A percentile compares a stretch with the other conserved stretches of the same genome.
These are phyloP conservation scores for Zaprionus gabonicus DNA, from an alignment of 1,140 invertebrate genomes.

Conservation along the genomic window DNA sequence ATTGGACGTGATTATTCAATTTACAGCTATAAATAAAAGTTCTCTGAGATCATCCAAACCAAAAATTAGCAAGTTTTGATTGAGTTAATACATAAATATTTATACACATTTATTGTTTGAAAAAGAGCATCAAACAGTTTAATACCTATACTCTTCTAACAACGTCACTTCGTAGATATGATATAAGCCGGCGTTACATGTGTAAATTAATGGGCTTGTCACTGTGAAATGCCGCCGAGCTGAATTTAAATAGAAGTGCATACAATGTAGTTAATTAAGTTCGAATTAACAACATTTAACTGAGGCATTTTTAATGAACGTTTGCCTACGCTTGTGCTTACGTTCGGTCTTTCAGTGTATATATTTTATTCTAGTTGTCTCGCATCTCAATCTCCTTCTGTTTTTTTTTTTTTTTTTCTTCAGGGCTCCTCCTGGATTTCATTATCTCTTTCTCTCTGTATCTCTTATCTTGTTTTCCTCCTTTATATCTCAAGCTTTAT, in stretches of 20 bases:
- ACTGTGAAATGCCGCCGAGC: background rate
- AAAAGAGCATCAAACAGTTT: background rate
- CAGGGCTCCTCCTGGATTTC: too few relatives aligned
- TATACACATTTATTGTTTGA: background rate
- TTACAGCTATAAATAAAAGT: slow-evolving; percentile 21
- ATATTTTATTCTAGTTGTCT: too few relatives aligned
- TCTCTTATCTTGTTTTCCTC: too few relatives aligned
- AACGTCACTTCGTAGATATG: background rate
- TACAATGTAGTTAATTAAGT: slow-evolving; percentile 1
- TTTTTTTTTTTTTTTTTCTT: too few relatives aligned
- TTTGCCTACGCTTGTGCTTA: too few relatives aligned
- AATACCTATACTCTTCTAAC: background rate
- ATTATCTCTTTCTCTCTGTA: too few relatives aligned
- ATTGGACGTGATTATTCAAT: slow-evolving; percentile 55
- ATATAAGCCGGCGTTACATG: background rate
- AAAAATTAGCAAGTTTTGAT: background rate
- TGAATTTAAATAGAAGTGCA: slow-evolving; percentile 6
- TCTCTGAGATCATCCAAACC: background rate
- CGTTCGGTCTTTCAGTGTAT: too few relatives aligned
- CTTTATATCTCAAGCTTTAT: too few relatives aligned
- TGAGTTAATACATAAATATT: background rate
- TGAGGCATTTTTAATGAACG: background rate
- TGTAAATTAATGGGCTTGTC: background rate
- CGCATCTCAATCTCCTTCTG: too few relatives aligned
- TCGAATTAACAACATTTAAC: slow-evolving; percentile 9